Conservation (phyloP, 2,888 invertebrate species). For the Drosophila setosimentum region DNA sequence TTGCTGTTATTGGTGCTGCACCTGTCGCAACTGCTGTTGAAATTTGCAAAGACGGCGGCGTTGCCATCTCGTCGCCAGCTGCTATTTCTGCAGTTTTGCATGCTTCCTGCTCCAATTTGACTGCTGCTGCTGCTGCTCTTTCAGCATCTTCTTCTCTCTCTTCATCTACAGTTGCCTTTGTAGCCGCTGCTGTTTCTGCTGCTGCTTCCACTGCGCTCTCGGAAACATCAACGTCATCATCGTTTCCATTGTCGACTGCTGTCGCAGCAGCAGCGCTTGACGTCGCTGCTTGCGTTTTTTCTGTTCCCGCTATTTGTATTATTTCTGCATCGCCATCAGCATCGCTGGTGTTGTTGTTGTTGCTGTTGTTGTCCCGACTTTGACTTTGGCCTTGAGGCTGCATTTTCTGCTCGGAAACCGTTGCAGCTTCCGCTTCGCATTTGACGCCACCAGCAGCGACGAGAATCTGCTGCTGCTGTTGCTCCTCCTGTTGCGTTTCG, state of each 20-base stretch:
- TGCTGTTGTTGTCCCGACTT: conserved; percentile 29
- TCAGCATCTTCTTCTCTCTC: conserved; percentile 11
- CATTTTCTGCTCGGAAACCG: conserved; percentile 20
- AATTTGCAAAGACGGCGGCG: conserved; percentile 9
- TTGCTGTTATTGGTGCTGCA: conserved; percentile 10
- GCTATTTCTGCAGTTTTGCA: conserved; percentile 32
- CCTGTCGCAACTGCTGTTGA: conserved; percentile 19
- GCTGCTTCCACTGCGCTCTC: conserved; percentile 33
- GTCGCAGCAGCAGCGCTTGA: conserved; percentile 7
- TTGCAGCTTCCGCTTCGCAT: conserved; percentile 47
- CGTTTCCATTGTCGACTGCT: conserved; percentile 31
- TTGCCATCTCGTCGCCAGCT: conserved; percentile 22
- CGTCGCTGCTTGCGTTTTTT: neutral
- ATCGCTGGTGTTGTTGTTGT: conserved; percentile 24
- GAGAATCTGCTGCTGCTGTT: conserved; percentile 6
- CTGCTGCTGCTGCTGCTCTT: conserved; percentile 19
- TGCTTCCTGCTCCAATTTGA: conserved; percentile 58
- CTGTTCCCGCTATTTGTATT: conserved; percentile 2
- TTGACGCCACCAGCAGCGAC: conserved; percentile 48
- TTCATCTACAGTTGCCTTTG: conserved; percentile 23
- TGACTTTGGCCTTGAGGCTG: conserved; percentile 42
- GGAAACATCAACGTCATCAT: conserved; percentile 32
- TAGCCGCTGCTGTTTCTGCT: conserved; percentile 25
- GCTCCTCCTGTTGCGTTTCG: conserved; percentile 36
- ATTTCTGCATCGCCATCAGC: conserved; percentile 13